These are phyloP conservation scores for Bombus huntii DNA, from an alignment of 1,140 invertebrate species.

Conservation along the genomic window DNA sequence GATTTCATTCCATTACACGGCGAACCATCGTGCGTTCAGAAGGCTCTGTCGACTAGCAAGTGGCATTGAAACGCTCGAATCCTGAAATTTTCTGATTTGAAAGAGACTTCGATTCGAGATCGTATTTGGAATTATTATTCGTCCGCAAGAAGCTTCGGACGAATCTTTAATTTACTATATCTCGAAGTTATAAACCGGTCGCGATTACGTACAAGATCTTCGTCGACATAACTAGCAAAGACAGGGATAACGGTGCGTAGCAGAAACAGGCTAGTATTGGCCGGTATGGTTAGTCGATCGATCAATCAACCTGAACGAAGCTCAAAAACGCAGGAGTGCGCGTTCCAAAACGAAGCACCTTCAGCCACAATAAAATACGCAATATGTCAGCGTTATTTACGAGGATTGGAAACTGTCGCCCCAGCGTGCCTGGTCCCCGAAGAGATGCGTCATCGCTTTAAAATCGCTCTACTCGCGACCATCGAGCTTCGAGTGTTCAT, in stretches of 20 bases:
- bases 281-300: neutral
- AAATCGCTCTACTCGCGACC: neutral
- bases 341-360: neutral
- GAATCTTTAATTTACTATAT: too few relatives aligned
- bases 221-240: neutral
- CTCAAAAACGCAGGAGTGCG: neutral
- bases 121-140: too few relatives aligned
- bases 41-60: too few relatives aligned
- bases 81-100: neutral
- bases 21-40: neutral
- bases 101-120: neutral
- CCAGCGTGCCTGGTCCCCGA: neutral
- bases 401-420: constrained; percentile 6
- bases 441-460: neutral
- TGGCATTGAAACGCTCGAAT: neutral
- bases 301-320: neutral
- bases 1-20: constrained; percentile 1
- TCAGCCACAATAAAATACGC: neutral
- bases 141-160: too few relatives aligned
- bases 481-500: neutral
- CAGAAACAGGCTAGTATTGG: constrained; percentile 1
- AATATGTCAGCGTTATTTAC: neutral
- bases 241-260: neutral
- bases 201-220: neutral
- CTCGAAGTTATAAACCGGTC: too few relatives aligned